Base-by-base conservation (phyloP, 2,888 invertebrate species). In the Chloroclystis v-ata region DNA sequence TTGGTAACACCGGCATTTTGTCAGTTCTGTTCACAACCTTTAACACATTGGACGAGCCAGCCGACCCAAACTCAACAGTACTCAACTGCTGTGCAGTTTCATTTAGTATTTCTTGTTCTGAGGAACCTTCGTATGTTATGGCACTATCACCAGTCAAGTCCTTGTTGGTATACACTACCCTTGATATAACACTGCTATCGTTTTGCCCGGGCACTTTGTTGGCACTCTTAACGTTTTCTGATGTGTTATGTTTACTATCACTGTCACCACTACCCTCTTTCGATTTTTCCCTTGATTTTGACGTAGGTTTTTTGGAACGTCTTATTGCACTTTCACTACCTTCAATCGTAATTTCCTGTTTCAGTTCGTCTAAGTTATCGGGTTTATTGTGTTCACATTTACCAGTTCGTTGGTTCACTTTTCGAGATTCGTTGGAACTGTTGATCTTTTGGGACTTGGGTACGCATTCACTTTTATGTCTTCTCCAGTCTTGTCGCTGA, bases 401-500 rank as follows among this genome's bases (percentile, higher is more conserved):
- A 61, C 67, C 74, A 47, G 60, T 57, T 66, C 72, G 69, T 65
- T 68, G 61, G 46, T 43, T 62, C 56, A 62, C 60, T 61, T 64
- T 65, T 47, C 66, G 60, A 65, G 63, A 57, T 62, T 71, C 69
- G 61, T 59, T 62, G 65, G 63, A 66, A 66, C 69, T 75, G 61
- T 72, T 67, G 50, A 62, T 74, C 65, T 73, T 75, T 56, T 81
- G 74, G 67, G 85, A 68, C 64, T 86, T 83, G 28, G 78, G 76
- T 41, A 78, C 76, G 72, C 92, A 93, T 61, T 89, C 84, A 59
- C 78, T 79, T 83, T 92, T 94, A 70, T 96, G 95, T 58, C 85
- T 89, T 69, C 91, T 92, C 95, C 95, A 95, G 72, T 95, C 93
- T 64, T 90, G 85, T 56, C 90, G 91, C 78, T 95, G 95, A 75